Percentiles rank a stretch among this genome's conserved stretches.
These are phyloP conservation scores for Stichopus horrens DNA, from an alignment of 53 echinoderm and acorn worm genomes.

Conservation along the genomic window DNA sequence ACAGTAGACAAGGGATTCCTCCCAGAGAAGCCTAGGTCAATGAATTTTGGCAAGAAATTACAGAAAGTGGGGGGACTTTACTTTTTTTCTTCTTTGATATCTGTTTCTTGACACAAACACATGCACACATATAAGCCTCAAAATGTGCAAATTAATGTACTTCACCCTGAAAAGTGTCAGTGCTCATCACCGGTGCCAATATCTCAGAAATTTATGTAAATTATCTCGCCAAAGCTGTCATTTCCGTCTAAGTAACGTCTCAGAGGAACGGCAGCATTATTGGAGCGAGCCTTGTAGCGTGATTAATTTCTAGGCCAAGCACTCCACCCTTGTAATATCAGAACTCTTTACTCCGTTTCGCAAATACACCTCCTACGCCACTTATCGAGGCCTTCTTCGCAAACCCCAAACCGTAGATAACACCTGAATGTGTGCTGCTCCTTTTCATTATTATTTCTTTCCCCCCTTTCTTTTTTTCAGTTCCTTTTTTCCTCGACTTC, in stretches of 20 bases:
- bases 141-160: not conserved
- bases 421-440: no score
- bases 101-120: not conserved
- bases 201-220: conserved; percentile 29
- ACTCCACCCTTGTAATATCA: conserved; percentile 25
- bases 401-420: no score
- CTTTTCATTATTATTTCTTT: no score
- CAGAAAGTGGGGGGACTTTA: no score
- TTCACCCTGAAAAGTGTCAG: not conserved
- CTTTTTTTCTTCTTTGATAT: not conserved
- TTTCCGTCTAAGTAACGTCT: conserved; percentile 10
- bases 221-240: not conserved
- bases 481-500: not conserved
- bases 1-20: no score
- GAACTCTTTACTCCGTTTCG: not conserved
- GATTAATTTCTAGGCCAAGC: conserved; percentile 47
- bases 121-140: not conserved
- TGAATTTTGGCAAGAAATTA: not conserved
- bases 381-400: not conserved
- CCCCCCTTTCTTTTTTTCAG: not conserved
- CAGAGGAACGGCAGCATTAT: conserved; percentile 1
- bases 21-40: not conserved
- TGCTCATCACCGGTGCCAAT: not conserved
- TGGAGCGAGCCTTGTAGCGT: conserved; percentile 33
- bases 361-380: not conserved